phyloP scores from a whole-genome alignment of 2,888 invertebrate species.

The Chelonus formosanus region DNA sequence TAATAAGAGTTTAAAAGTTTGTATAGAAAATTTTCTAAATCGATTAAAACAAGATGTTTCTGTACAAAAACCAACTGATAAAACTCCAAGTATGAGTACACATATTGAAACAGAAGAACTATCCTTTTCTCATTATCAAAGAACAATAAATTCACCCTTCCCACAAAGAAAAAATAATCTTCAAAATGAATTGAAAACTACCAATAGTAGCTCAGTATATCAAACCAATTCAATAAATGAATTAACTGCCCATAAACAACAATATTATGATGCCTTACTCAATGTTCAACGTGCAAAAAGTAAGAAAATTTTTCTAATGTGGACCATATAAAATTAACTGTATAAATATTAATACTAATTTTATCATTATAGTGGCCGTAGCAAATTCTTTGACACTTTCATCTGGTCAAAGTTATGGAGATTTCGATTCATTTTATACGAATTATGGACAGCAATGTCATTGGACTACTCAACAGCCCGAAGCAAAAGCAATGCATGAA shows the following conservation, averaged over 20 bases:
- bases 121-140: not conserved
- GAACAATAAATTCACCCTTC: not conserved
- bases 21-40: constrained; percentile 47
- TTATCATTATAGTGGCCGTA: too few species aligned
- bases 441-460: too few species aligned
- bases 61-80: not conserved
- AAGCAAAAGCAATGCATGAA: too few species aligned
- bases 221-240: constrained; percentile 43
- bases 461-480: too few species aligned
- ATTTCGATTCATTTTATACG: too few species aligned
- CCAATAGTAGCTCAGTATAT: constrained; percentile 24
- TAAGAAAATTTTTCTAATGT: constrained; percentile 34
- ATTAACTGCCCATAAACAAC: constrained; percentile 49
- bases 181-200: constrained; percentile 25
- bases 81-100: not conserved
- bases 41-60: constrained; percentile 39
- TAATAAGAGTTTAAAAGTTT: constrained; percentile 43
- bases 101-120: not conserved
- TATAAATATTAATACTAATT: too few species aligned
- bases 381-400: too few species aligned
- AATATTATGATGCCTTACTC: constrained; percentile 51
- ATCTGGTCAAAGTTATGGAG: not conserved
- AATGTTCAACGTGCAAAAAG: constrained; percentile 53
- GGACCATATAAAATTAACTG: too few species aligned
- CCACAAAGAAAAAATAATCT: constrained; percentile 1